Evolutionary conservation across 92 coral and sea anemone species (phyloP).

Genomic region (Epizoanthus ramosus): DNA sequence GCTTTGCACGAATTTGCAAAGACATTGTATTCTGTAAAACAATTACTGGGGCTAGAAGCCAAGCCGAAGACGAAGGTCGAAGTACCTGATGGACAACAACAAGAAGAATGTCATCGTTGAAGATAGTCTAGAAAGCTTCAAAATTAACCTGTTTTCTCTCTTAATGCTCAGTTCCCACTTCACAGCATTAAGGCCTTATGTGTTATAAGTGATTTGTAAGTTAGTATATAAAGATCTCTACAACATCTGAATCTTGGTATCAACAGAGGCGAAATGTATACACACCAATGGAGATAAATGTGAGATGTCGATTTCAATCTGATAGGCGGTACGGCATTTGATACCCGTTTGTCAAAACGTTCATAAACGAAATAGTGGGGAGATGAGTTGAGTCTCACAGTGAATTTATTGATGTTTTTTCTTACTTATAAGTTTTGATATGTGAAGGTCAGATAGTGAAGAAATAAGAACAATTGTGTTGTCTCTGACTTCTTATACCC

Average conservation of each 20-base stretch:
- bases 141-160: neutral
- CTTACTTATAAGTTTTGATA: conserved; percentile 1
- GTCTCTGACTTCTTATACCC: neutral
- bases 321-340: conserved; percentile 40
- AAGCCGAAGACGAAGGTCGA: neutral
- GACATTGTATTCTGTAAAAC: neutral
- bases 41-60: neutral
- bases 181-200: conserved; percentile 33
- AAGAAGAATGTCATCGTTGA: neutral
- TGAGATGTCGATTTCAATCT: conserved; percentile 46
- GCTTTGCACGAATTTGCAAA: conserved; percentile 16
- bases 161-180: conserved; percentile 38
- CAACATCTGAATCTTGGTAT: conserved; percentile 51
- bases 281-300: conserved; percentile 42
- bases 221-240: conserved; percentile 46
- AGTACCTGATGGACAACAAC: neutral
- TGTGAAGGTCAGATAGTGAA: conserved; percentile 3
- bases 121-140: neutral
- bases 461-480: conserved; percentile 1
- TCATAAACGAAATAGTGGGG: neutral
- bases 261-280: conserved; percentile 47
- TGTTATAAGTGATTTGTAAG: conserved; percentile 48
- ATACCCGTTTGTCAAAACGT: conserved; percentile 36
- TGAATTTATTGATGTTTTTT: neutral
- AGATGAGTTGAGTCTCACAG: neutral